A percentile compares a stretch with the other conserved stretches of the same genome.
Conservation (phyloP, 1,140 invertebrate species). For the Pseudomyrmex cubaensis region DNA sequence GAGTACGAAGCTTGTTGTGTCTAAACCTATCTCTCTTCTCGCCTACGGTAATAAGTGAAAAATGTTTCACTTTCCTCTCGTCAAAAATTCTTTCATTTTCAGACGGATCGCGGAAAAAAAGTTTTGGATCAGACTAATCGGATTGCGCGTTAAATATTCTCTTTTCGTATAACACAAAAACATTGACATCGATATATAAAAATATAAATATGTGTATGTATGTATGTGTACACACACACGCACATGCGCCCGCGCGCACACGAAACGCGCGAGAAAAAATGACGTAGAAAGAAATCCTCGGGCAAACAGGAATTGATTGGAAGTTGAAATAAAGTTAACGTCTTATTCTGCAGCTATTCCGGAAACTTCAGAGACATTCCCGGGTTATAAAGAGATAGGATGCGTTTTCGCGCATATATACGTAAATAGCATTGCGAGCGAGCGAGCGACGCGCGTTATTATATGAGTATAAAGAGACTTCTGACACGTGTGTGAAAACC, state of each 20-base stretch:
- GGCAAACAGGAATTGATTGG: slow-evolving; percentile 4
- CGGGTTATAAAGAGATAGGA: not conserved
- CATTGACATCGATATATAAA: slow-evolving; percentile 35
- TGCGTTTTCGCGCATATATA: not conserved
- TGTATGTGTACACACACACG: no score
- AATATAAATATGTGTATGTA: not conserved
- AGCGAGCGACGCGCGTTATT: slow-evolving; percentile 35
- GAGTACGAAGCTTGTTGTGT: not conserved
- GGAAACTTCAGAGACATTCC: slow-evolving; percentile 38
- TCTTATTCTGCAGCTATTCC: slow-evolving; percentile 44
- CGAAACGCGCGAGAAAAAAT: not conserved
- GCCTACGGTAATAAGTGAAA: slow-evolving; percentile 69
- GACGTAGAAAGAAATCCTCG: not conserved
- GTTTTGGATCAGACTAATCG: slow-evolving; percentile 32
- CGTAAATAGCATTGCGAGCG: slow-evolving; percentile 25
- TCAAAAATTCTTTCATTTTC: slow-evolving; percentile 53
- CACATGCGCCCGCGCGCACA: no score
- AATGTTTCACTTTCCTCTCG: slow-evolving; percentile 74
- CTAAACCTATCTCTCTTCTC: not conserved
- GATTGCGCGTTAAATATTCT: slow-evolving; percentile 52
- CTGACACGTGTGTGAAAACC: not conserved
- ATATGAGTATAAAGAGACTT: slow-evolving; percentile 9
- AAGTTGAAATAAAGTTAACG: slow-evolving; percentile 4
- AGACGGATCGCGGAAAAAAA: slow-evolving; percentile 19
- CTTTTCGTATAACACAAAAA: slow-evolving; percentile 14